Evolutionary conservation across 2,113 vertebrate genomes (phyloP).

Genomic region (Diadophis punctatus): DNA sequence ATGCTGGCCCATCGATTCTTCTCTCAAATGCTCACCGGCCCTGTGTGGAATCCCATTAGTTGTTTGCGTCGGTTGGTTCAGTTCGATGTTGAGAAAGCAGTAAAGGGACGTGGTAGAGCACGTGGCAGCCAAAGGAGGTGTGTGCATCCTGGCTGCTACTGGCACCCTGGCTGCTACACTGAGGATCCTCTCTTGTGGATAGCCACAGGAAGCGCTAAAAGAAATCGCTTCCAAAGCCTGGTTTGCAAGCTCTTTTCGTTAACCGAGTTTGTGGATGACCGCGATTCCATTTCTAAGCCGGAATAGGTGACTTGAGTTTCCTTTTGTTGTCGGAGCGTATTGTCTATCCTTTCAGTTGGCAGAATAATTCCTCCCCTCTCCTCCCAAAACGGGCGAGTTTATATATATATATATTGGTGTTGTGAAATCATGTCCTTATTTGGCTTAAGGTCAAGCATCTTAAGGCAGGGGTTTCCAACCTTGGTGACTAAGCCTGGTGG

Average conservation of each 20-base stretch:
- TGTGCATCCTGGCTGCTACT: background rate
- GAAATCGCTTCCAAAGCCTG: background rate
- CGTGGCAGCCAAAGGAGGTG: background rate
- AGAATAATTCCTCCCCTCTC: background rate
- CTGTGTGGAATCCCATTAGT: background rate
- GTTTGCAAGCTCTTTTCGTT: background rate
- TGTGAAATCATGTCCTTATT: conserved; percentile 8
- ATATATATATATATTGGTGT: too few relatives aligned
- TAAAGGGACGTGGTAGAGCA: background rate
- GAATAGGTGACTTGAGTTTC: background rate
- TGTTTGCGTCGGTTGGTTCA: background rate
- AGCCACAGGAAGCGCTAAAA: background rate
- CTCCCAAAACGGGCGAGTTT: background rate
- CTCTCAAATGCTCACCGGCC: background rate
- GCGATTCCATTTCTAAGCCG: background rate
- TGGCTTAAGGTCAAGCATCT: background rate
- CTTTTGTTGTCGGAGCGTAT: background rate
- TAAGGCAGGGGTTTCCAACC: too few relatives aligned
- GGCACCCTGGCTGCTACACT: background rate
- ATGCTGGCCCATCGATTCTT: background rate
- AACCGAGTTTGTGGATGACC: background rate
- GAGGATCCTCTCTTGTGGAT: background rate
- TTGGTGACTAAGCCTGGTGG: too few relatives aligned
- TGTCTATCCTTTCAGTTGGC: conserved; percentile 34
- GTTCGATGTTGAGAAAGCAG: background rate